Evolutionary conservation across 2,888 invertebrate species (phyloP).

Genomic region (Pollenia griseotomentosa): DNA sequence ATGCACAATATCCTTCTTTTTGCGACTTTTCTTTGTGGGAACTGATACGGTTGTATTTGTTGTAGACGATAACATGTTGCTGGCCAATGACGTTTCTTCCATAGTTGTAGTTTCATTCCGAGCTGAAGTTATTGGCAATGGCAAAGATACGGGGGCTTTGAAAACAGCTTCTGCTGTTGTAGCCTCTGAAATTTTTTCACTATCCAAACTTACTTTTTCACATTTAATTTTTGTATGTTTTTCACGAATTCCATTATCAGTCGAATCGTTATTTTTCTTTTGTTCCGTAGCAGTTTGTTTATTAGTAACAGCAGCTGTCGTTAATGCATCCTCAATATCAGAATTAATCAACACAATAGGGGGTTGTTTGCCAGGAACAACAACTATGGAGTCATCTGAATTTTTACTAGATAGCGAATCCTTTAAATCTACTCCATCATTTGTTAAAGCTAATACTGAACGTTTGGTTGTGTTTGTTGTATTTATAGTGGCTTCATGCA

Average conservation of each 20-base stretch:
- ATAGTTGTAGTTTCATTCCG: conserved; percentile 62
- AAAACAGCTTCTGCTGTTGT: conserved; percentile 30
- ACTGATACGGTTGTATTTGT: conserved; percentile 52
- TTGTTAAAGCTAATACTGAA: not conserved
- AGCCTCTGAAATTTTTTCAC: not conserved
- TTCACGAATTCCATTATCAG: conserved; percentile 53
- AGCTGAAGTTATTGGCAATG: conserved; percentile 22
- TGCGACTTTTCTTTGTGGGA: conserved; percentile 76
- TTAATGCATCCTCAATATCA: conserved; percentile 71
- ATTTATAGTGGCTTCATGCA: conserved; percentile 31
- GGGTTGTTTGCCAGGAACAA: conserved; percentile 71
- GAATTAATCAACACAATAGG: conserved; percentile 74
- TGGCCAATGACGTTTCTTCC: conserved; percentile 72
- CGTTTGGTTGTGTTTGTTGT: not conserved
- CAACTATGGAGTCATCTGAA: conserved; percentile 75
- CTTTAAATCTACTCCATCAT: conserved; percentile 38
- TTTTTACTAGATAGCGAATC: conserved; percentile 66
- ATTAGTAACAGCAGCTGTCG: not conserved
- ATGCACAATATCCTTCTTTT: conserved; percentile 76
- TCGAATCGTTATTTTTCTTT: conserved; percentile 9
- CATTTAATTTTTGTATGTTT: conserved; percentile 79
- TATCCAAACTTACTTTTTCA: conserved; percentile 77
- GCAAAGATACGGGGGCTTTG: conserved; percentile 37
- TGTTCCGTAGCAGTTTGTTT: not conserved
- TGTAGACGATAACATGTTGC: conserved; percentile 60